Evolutionary conservation across 1,140 invertebrate genomes (phyloP), one percentile per base, ranked within the genome.

Genomic region (Laodelphax striatellus): DNA sequence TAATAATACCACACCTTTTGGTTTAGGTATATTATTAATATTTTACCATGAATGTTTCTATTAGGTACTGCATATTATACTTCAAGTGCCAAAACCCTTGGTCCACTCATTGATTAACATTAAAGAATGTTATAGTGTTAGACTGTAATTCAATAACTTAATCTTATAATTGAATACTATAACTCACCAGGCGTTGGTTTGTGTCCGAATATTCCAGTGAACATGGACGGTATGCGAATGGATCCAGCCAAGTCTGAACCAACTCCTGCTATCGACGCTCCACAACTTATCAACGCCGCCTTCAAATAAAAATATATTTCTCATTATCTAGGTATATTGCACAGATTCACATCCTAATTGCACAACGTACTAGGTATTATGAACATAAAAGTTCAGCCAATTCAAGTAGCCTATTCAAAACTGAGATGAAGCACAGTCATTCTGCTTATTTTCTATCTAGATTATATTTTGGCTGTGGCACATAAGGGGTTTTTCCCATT

Each of bases 181-280:
- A 11, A 38, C 64, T 69, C 67, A 82, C 86, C 82, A 64, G 81
- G 77, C 1, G 88, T 85, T 16, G 90, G 84, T 69, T 93, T 94
- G 70, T 93, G 89, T 22, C 91, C 90, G 70, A 90, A 95, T 28
- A 95, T 75, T 17, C 93, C 92, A 73, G 85, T 90, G 68, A 89
- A 93, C 41, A 87, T 78, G 10, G 87, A 80, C 1, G 93, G 93
- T 65, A 96, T 75, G 24, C 92, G 79, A 62, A 96, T 88, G 13
- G 90, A 94, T 10, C 93, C 84, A 11, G 83, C 87, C 58, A 95
- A 82, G 71, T 97, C 93, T 0, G 90, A 90, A 9, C 90, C 90
- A 34, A 97, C 73, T 31, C 92, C 90, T 52, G 94, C 78, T 0
- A 87, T 70, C 0, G 88, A 85, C 14, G 84, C 89, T 14, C 81